Evolutionary conservation across 2,797 vertebrate genomes (phyloP).

Genomic region (Manis crassicaudata): DNA sequence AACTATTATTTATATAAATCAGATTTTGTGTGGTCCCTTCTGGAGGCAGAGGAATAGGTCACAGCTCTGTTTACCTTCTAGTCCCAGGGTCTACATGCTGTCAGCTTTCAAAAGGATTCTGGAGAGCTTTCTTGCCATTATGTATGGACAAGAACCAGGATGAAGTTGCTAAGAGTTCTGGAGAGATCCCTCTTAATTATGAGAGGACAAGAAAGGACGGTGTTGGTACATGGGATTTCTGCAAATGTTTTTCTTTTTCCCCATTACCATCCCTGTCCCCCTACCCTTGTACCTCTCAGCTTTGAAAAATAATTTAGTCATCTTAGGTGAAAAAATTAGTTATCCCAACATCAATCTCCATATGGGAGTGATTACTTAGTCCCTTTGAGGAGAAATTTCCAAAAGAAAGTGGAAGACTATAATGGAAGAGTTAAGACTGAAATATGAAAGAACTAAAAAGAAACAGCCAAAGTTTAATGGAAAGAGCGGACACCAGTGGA

Average conservation of each 20-base stretch:
- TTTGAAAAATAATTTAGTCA: constrained; percentile 40
- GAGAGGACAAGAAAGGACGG: neutral
- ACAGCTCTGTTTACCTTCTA: neutral
- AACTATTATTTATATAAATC: neutral
- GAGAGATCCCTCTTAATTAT: neutral
- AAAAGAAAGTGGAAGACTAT: neutral
- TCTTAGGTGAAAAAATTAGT: constrained; percentile 8
- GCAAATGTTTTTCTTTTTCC: neutral
- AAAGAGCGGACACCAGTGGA: neutral
- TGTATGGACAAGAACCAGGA: neutral
- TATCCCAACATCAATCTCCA: neutral
- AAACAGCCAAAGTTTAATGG: neutral
- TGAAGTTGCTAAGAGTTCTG: neutral
- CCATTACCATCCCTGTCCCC: neutral
- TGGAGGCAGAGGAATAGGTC: neutral
- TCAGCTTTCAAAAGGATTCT: neutral
- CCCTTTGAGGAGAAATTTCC: neutral
- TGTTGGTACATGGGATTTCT: neutral
- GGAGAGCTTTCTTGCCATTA: neutral
- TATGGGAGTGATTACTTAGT: neutral
- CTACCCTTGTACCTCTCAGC: neutral
- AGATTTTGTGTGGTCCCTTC: neutral
- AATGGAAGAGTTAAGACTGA: neutral
- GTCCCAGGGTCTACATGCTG: neutral
- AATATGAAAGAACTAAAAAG: constrained; percentile 38